Conservation (phyloP, 2,888 invertebrate genomes). For the Parnassius mnemosyne region DNA sequence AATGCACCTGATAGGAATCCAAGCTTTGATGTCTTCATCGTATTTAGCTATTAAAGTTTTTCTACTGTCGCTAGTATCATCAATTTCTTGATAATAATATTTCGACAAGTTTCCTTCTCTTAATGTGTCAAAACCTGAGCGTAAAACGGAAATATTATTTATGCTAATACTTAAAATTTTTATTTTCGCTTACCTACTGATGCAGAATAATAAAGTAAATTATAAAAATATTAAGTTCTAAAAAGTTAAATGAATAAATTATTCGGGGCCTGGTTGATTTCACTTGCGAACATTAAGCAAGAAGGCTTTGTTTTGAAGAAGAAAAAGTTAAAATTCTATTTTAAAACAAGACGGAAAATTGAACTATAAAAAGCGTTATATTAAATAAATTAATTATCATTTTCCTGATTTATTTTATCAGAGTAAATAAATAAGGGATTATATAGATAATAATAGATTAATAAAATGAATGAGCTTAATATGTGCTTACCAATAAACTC, state of each 20-base stretch:
- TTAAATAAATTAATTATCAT: too few species aligned
- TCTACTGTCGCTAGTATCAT: slow-evolving; percentile 26
- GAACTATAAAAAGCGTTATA: too few species aligned
- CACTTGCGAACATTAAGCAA: too few species aligned
- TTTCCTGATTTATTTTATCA: neutral
- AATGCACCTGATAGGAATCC: slow-evolving; percentile 55
- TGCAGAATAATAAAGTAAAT: too few species aligned
- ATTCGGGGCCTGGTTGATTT: too few species aligned
- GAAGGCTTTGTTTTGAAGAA: too few species aligned
- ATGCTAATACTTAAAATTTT: too few species aligned
- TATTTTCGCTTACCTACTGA: too few species aligned
- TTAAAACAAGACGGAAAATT: too few species aligned
- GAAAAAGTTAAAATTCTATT: too few species aligned
- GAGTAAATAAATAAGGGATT: neutral
- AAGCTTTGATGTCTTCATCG: slow-evolving; percentile 32
- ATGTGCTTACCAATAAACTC: slow-evolving; percentile 39
- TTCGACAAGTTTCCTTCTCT: slow-evolving; percentile 41
- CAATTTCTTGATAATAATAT: slow-evolving; percentile 34
- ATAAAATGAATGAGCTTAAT: slow-evolving; percentile 2
- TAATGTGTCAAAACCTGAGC: slow-evolving; percentile 37
- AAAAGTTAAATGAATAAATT: too few species aligned
- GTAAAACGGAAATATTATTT: neutral
- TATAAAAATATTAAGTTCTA: too few species aligned
- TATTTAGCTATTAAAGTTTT: slow-evolving; percentile 50
- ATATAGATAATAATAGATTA: neutral